Base-by-base conservation (phyloP, 2,797 vertebrate species). In the Acomys russatus region DNA sequence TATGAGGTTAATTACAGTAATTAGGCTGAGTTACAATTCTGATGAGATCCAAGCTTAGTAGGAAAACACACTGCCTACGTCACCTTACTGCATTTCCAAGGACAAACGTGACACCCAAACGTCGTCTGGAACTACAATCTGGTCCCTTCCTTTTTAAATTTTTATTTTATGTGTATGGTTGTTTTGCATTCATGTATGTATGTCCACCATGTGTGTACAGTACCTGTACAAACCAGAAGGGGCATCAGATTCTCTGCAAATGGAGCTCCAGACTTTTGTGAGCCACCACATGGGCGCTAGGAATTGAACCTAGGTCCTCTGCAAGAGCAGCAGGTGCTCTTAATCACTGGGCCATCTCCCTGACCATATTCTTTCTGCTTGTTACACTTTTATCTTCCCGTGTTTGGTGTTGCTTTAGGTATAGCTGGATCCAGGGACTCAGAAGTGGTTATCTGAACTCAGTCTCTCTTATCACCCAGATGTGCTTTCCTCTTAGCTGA, bases 1-100 rank as follows among this genome's bases (percentile, higher is more conserved):
- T 54, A 85, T 0, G 3, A 95, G 90, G 83, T 95, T 95, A 91
- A 91, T 96, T 88, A 96, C 78, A n/a, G 92, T 94, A 61, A 96
- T 96, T 96, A 96, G 90, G 93, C 68, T 79, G 49, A 92, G 59
- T 88, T 64, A 9, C 22, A 44, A 30, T 92, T 89, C 93, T 94
- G 78, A 80, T 91, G 30, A 93, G 30, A 93, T 80, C 78, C 73
- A 86, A 76, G 70, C 54, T 96, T 90, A 77, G 33, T 77, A 68
- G 92, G 90, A 94, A 93, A 90, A 44, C 59, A 64, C 38, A 38
- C 61, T 12, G 20, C 63, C 12, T 0, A 0, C 70, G 66, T 85
- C 90, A 83, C 77, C 91, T 96, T 92, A 73, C 83, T 84, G 28
- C 70, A 77, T 83, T 86, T 96, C 87, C 38, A 77, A 70, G 54